Base-by-base conservation (phyloP, 2,113 vertebrate genomes). In the Arizona elegans region DNA sequence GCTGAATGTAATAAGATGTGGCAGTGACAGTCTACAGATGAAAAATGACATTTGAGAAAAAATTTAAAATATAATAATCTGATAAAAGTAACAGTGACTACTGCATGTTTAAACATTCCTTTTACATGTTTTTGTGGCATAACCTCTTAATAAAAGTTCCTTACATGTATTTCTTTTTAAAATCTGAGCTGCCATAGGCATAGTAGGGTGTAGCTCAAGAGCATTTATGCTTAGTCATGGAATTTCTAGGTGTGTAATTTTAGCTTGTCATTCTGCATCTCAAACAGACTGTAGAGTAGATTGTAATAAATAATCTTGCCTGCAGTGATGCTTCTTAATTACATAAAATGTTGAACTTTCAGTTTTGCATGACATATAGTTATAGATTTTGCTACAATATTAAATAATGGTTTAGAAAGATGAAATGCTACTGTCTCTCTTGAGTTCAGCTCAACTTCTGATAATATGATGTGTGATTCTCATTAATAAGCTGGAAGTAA, bases 181-280 rank as follows among this genome's bases (percentile, higher is more conserved):
- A 62, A 92, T 89, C 23, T 26, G 62, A 29, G 3, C 33, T 92
- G 38, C 26, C 38, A 53, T 38, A 93, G 54, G 19, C 43, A 62
- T 47, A 86, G n/a, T 59, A 43, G 15, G 13, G 50, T 55, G 90
- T 89, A 29, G 38, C 50, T 86, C n/a, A 47, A 58, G 23, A 90
- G 47, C 55, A 93, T 92, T 86, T 92, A 53, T 65, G 93, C 91
- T 89, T 47, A 62, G 87, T 92, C 93, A 92, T 86, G 50, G 47
- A 43, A 38, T 86, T 86, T 86, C 87, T 43, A 3, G 11, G 19
- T 38, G 33, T 38, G 17, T 92, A 90, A 90, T 86, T 90, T 89
- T 62, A 47, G 70, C 87, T 92, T 93, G 70, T 56, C 47, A 62
- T 65, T 53, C 56, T 65, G 87, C 21, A 50, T 86, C 55, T 10